Conservation (phyloP, 2,888 invertebrate genomes). For the Caenorhabditis zanzibari region DNA sequence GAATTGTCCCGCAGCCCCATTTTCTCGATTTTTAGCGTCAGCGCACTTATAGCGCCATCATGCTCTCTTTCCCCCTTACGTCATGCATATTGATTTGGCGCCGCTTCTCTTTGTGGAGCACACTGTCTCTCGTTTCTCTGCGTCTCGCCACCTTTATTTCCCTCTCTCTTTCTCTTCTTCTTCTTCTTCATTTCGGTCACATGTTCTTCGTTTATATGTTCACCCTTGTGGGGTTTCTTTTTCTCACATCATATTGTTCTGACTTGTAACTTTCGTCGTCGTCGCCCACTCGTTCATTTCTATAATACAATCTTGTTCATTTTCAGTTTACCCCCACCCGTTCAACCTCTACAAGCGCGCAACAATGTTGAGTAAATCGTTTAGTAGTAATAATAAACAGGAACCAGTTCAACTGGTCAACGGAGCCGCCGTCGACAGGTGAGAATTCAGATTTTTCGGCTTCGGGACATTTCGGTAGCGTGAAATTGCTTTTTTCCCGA, state of each 20-base stretch:
- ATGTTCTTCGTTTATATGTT: background rate
- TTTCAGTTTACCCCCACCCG: constrained; percentile 38
- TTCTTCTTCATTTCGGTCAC: background rate
- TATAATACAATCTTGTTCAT: background rate
- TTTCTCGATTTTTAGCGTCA: background rate
- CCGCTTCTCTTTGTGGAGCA: background rate
- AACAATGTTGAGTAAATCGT: constrained; percentile 62
- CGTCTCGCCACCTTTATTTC: background rate
- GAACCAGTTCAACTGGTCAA: constrained; percentile 33
- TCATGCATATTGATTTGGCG: constrained; percentile 21
- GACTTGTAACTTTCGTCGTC: constrained; percentile 3
- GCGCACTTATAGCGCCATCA: background rate
- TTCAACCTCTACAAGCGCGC: background rate
- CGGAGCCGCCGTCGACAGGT: constrained; percentile 44
- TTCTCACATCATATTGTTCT: background rate
- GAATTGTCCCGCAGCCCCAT: background rate
- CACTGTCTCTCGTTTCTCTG: constrained; percentile 7
- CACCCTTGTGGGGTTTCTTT: background rate
- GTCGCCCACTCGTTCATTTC: background rate
- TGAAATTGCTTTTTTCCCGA: too few species aligned
- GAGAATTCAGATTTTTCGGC: too few species aligned
- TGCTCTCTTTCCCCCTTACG: background rate
- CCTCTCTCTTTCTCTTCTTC: background rate
- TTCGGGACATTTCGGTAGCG: too few species aligned
- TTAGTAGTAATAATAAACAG: constrained; percentile 53